Evolutionary conservation across 2,113 vertebrate species (phyloP).

Genomic region (Isurus oxyrinchus): DNA sequence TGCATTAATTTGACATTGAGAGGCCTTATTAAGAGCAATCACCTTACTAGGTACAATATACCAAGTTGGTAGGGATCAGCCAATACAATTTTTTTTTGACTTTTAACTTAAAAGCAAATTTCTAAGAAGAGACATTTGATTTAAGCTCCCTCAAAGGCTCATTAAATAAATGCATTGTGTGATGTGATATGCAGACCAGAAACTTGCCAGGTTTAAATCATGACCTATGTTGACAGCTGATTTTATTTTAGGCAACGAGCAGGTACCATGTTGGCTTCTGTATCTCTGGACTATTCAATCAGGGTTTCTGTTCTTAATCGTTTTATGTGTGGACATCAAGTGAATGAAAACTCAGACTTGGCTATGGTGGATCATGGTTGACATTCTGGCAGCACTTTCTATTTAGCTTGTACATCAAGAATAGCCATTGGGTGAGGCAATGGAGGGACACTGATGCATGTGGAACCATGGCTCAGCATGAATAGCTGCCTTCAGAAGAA

Average conservation of each 20-base stretch:
- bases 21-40: not conserved
- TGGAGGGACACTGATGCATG: not conserved
- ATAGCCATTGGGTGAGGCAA: not conserved
- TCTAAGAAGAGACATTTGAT: not conserved
- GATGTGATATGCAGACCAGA: not conserved
- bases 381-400: not conserved
- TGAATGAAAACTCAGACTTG: not conserved
- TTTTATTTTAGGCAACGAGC: not conserved
- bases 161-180: not conserved
- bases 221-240: not conserved
- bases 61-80: not conserved
- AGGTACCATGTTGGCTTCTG: not conserved
- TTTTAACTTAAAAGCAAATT: not conserved
- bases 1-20: not conserved
- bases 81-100: not conserved
- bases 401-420: not conserved
- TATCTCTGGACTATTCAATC: not conserved
- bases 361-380: not conserved
- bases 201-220: not conserved
- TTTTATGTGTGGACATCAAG: not conserved
- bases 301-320: not conserved
- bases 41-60: not conserved
- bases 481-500: not conserved
- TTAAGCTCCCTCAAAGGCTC: not conserved
- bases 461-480: not conserved